These are phyloP conservation scores for Leiothrix lutea DNA, from an alignment of 2,113 vertebrate species.

Conservation along the genomic window DNA sequence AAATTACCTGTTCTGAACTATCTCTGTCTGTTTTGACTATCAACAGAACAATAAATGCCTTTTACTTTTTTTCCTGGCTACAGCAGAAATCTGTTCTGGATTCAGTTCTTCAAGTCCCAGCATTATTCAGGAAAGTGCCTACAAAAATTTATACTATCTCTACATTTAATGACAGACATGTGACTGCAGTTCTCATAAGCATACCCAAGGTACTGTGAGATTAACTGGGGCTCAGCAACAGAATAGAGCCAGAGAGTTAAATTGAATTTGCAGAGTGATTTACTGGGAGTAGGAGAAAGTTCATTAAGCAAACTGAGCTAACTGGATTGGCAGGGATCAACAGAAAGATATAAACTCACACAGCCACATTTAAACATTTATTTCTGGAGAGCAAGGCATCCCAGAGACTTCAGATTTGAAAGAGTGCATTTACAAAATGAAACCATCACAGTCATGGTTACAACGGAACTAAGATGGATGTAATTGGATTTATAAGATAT, in stretches of 20 bases:
- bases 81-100: not conserved
- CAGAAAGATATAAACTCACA: not conserved
- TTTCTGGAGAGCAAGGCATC: not conserved
- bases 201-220: not conserved
- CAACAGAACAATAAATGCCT: not conserved
- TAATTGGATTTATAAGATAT: not conserved
- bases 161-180: not conserved
- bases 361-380: not conserved
- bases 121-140: not conserved
- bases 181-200: not conserved
- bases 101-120: not conserved
- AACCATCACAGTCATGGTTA: not conserved
- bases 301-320: slow-evolving; percentile 36
- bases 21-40: not conserved
- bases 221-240: not conserved
- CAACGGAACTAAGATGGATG: not conserved
- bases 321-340: not conserved
- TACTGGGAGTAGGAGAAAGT: not conserved
- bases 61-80: not conserved
- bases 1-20: not conserved
- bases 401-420: not conserved
- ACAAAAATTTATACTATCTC: not conserved
- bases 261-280: slow-evolving; percentile 33
- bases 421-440: not conserved
- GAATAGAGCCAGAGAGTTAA: not conserved